Percentiles rank a stretch among this genome's conserved stretches.
Evolutionary conservation across 2,888 invertebrate species (phyloP).

Genomic region (Amphipyra berbera): DNA sequence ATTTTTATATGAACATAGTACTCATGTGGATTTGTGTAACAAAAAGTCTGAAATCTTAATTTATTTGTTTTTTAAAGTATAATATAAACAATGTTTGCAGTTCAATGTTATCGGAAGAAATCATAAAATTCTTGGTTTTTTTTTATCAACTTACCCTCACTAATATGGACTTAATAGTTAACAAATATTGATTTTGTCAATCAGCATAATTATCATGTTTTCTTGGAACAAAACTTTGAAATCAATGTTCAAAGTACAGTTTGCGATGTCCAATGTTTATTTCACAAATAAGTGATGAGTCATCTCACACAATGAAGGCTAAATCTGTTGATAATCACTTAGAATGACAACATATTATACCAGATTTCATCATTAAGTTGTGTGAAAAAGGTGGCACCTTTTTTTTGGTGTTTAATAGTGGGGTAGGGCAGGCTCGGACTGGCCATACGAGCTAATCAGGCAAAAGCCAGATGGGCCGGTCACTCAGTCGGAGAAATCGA

Average conservation of each 20-base stretch:
- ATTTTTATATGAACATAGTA: slow-evolving; percentile 39
- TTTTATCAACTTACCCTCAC: slow-evolving; percentile 11
- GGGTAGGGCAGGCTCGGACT: too few species aligned
- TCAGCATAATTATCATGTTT: slow-evolving; percentile 1
- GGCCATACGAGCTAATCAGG: too few species aligned
- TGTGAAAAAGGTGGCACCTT: slow-evolving; percentile 3
- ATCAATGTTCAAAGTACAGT: slow-evolving; percentile 35
- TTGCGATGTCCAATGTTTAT: background rate
- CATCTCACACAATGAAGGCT: slow-evolving; percentile 6
- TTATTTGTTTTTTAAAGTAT: slow-evolving; percentile 41
- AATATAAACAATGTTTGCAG: slow-evolving; percentile 23
- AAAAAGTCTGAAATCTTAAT: slow-evolving; percentile 58
- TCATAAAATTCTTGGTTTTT: slow-evolving; percentile 25
- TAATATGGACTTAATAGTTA: background rate
- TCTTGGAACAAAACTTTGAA: background rate
- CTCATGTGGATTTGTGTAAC: slow-evolving; percentile 36
- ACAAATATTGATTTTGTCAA: slow-evolving; percentile 5
- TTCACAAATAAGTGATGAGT: slow-evolving; percentile 9
- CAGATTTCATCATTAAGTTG: slow-evolving; percentile 21
- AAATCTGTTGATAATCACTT: too few species aligned
- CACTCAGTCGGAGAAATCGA: too few species aligned
- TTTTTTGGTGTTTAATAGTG: background rate
- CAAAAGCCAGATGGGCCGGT: too few species aligned
- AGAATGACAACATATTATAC: slow-evolving; percentile 7
- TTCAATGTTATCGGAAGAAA: slow-evolving; percentile 9